Base-by-base conservation (phyloP, 1,140 invertebrate genomes). In the Fopius arisanus region DNA sequence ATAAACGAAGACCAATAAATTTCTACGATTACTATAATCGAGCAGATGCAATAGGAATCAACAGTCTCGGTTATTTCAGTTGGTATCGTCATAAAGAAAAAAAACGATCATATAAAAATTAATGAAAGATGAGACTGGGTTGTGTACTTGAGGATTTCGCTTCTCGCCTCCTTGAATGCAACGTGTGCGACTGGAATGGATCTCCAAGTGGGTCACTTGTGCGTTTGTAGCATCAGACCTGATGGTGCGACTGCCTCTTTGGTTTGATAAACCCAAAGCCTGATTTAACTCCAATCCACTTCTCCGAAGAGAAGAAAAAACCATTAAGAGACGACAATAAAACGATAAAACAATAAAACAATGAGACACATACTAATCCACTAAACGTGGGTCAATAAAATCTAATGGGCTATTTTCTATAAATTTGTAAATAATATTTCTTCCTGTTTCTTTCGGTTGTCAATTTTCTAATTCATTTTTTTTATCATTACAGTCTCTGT, bases 41-140 rank as follows among this genome's bases (percentile, higher is more conserved):
- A 16, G 7, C 14, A n/a, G 16, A 14, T 48, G 43, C 14, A 43
- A 6, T 31, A n/a, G 14, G 43, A 48, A 48, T 48, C 43, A 12
- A 16, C 43, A n/a, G 16, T 16, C 43, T n/a, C 43, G 4, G 16
- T 48, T 48, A 48, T 48, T 48, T 48, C 7, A 1, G 0, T 48
- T 2, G 2, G 3, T 10, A 37, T 37, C 33, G n/a, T 37, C 33
- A n/a, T n/a, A 59, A 59, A 23, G 10, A 12, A 59, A 28, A 28
- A 26, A 19, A 5, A 59, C 9, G n/a, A n/a, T n/a, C n/a, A 59
- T 14, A 59, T 26, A 59, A 28, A 59, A 59, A 26, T 26, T 26
- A 59, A 59, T 59, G 54, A 59, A 59, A 59, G 54, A 59, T 59
- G 54, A 59, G 54, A 59, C 21, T 59, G 21, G 54, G 9, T 59